Evolutionary conservation across 1,140 invertebrate genomes (phyloP).

Genomic region (Sinonovacula constricta): DNA sequence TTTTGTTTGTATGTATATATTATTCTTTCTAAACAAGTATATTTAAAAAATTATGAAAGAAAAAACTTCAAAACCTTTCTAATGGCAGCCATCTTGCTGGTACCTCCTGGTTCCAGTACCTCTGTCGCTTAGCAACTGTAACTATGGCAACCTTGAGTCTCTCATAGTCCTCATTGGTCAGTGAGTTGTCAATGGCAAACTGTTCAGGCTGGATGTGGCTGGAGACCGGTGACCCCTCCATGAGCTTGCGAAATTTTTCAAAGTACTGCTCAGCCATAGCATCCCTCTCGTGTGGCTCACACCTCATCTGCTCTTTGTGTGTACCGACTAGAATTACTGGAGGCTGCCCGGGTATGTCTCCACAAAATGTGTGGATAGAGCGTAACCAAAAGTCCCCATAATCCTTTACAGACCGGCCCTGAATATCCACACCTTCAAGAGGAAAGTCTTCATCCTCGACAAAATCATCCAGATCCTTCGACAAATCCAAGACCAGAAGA

Average conservation of each 20-base stretch:
- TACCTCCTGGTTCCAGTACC: constrained; percentile 41
- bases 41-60: too few relatives aligned
- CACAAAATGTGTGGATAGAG: constrained; percentile 46
- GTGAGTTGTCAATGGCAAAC: constrained; percentile 34
- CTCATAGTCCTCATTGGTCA: constrained; percentile 16
- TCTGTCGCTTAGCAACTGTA: constrained; percentile 45
- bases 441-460: constrained; percentile 43
- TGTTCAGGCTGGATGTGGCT: constrained; percentile 42
- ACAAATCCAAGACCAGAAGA: constrained; percentile 39
- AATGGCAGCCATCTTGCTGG: constrained; percentile 42
- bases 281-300: not conserved
- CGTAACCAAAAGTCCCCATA: constrained; percentile 42
- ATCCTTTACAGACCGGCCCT: constrained; percentile 25
- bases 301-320: constrained; percentile 10
- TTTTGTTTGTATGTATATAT: too few relatives aligned
- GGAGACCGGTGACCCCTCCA: constrained; percentile 35
- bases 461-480: constrained; percentile 30
- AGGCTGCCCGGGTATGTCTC: constrained; percentile 36
- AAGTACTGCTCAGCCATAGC: constrained; percentile 22
- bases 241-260: constrained; percentile 23
- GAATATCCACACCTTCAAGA: constrained; percentile 12
- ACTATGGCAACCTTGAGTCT: constrained; percentile 25
- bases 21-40: too few relatives aligned
- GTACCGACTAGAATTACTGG: constrained; percentile 44
- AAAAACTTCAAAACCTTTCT: constrained; percentile 24